Percentiles rank a stretch among this genome's conserved stretches.
Conservation (phyloP, 2,888 invertebrate genomes). For the Panorpa germanica region DNA sequence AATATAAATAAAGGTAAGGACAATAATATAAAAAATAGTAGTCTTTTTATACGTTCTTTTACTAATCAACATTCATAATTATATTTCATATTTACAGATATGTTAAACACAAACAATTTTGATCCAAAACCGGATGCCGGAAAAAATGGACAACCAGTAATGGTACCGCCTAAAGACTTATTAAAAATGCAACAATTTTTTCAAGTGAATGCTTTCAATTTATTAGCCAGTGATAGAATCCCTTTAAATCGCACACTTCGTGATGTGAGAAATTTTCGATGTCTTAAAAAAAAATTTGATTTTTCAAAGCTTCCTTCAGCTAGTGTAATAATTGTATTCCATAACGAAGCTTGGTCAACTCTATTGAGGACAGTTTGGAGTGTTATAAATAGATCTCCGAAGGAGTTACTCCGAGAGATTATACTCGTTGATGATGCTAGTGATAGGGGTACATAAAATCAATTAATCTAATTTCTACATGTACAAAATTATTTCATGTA, state of each 20-base stretch:
- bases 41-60: too few relatives aligned
- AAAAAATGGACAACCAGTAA: slow-evolving; percentile 60
- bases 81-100: slow-evolving; percentile 18
- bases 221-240: slow-evolving; percentile 74
- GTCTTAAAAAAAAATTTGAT: slow-evolving; percentile 33
- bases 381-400: slow-evolving; percentile 76
- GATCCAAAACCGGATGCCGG: slow-evolving; percentile 56
- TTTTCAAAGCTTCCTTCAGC: slow-evolving; percentile 56
- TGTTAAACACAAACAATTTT: slow-evolving; percentile 53
- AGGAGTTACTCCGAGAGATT: slow-evolving; percentile 56
- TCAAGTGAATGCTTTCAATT: slow-evolving; percentile 70
- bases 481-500: neutral
- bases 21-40: too few relatives aligned
- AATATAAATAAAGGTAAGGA: slow-evolving; percentile 57
- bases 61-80: too few relatives aligned
- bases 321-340: slow-evolving; percentile 89
- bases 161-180: slow-evolving; percentile 53
- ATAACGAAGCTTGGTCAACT: slow-evolving; percentile 98
- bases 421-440: slow-evolving; percentile 82
- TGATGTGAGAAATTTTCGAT: slow-evolving; percentile 61
- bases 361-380: slow-evolving; percentile 87
- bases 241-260: slow-evolving; percentile 68
- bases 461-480: neutral
- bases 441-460: slow-evolving; percentile 42
- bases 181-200: slow-evolving; percentile 62